Percentiles rank a stretch among this genome's conserved stretches.
Conservation (phyloP, 2,797 vertebrate genomes). For the Pseudomugil tenellus region DNA sequence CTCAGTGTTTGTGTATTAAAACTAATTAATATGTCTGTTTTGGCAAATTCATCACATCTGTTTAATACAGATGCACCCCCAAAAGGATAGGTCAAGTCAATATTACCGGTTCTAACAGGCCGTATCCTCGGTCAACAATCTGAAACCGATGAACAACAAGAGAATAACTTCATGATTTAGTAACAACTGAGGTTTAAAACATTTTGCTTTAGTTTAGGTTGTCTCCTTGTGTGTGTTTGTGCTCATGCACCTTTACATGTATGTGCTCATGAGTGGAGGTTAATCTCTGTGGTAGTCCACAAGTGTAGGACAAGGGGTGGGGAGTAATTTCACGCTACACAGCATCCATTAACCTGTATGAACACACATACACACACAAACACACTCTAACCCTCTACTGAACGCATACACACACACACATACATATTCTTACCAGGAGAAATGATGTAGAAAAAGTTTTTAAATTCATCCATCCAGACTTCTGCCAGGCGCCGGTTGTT, state of each 20-base stretch:
- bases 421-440: slow-evolving; percentile 90
- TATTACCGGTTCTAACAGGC: neutral
- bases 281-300: slow-evolving; percentile 37
- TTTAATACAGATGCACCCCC: neutral
- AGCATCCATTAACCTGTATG: slow-evolving; percentile 51
- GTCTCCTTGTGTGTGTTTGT: neutral
- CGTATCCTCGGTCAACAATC: neutral
- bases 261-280: neutral
- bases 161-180: neutral
- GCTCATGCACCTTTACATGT: neutral
- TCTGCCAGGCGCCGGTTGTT: slow-evolving; percentile 97
- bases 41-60: no score
- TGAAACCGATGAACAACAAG: neutral
- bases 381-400: neutral
- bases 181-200: neutral
- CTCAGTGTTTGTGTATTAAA: neutral
- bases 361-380: slow-evolving; percentile 16
- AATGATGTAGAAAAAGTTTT: slow-evolving; percentile 99
- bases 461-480: slow-evolving; percentile 99
- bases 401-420: slow-evolving; percentile 11
- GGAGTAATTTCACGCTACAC: slow-evolving; percentile 28
- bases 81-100: neutral
- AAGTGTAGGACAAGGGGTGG: slow-evolving; percentile 34
- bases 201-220: neutral
- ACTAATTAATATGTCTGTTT: neutral